phyloP scores from a whole-genome alignment of 2,113 vertebrate genomes.

The Elephantulus edwardii region DNA sequence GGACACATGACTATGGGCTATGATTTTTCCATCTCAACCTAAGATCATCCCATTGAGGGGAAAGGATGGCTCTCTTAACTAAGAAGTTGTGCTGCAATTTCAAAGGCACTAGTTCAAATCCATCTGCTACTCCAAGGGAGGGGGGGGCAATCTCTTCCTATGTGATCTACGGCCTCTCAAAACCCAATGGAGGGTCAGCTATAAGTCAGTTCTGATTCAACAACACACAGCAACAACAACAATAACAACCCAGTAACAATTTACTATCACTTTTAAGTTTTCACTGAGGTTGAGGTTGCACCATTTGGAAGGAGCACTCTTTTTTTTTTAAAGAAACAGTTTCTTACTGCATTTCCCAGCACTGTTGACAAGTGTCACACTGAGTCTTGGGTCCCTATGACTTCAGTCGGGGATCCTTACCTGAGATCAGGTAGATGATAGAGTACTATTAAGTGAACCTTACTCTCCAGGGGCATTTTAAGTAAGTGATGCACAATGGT shows the following conservation, averaged over 20 bases:
- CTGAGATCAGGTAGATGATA: accelerated
- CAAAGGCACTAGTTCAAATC: no score
- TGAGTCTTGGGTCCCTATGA: no score
- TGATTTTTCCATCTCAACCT: background rate
- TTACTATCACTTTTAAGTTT: background rate
- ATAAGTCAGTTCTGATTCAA: no score
- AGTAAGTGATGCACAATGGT: background rate
- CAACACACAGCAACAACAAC: no score
- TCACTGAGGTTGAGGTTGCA: background rate
- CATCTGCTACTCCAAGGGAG: no score
- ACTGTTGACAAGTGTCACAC: background rate
- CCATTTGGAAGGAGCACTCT: background rate
- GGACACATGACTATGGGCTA: background rate
- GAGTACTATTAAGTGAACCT: background rate
- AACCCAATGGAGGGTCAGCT: no score
- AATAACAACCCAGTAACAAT: background rate
- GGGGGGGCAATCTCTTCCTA: no score
- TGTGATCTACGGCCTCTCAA: no score
- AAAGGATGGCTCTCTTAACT: background rate
- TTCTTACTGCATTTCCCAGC: background rate
- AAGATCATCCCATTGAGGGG: background rate
- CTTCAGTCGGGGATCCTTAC: background rate
- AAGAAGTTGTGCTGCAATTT: no score
- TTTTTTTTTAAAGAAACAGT: no score
- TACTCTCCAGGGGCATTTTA: background rate